Conservation (phyloP, 2,113 vertebrate genomes). For the human (Homo sapiens) region DNA sequence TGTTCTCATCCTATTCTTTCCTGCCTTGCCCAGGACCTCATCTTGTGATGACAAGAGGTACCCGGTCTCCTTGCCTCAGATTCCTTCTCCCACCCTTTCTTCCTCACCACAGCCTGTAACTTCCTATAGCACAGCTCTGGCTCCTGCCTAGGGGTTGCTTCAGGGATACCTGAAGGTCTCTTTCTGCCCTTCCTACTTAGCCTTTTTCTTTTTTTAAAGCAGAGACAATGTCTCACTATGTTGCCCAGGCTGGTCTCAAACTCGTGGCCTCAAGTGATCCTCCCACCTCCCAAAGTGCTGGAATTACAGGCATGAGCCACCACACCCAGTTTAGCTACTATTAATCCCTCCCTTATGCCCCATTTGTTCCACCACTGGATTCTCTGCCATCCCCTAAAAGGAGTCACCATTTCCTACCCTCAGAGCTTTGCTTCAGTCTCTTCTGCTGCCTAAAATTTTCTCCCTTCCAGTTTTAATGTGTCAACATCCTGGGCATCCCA, state of each 20-base stretch:
- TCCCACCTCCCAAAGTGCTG: background rate
- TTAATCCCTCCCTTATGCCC: too few relatives aligned
- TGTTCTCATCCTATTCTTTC: background rate
- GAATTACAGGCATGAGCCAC: background rate
- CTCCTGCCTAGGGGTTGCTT: background rate
- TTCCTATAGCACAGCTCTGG: background rate
- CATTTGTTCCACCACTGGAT: background rate
- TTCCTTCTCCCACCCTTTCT: background rate
- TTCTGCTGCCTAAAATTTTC: background rate
- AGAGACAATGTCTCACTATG: too few relatives aligned
- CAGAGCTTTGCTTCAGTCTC: background rate
- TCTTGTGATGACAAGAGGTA: too few relatives aligned
- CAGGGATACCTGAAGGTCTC: background rate
- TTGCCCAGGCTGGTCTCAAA: background rate
- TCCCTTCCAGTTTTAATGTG: background rate
- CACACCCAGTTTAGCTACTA: background rate
- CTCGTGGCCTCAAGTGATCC: background rate
- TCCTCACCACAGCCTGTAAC: background rate
- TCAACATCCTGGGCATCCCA: background rate
- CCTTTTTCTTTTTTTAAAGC: too few relatives aligned
- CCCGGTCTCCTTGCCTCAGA: background rate
- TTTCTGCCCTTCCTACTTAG: background rate
- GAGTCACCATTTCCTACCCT: background rate
- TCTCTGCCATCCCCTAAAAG: background rate
- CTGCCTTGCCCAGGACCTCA: background rate